Evolutionary conservation across 1,140 invertebrate genomes (phyloP).

Genomic region (Ostrea edulis): DNA sequence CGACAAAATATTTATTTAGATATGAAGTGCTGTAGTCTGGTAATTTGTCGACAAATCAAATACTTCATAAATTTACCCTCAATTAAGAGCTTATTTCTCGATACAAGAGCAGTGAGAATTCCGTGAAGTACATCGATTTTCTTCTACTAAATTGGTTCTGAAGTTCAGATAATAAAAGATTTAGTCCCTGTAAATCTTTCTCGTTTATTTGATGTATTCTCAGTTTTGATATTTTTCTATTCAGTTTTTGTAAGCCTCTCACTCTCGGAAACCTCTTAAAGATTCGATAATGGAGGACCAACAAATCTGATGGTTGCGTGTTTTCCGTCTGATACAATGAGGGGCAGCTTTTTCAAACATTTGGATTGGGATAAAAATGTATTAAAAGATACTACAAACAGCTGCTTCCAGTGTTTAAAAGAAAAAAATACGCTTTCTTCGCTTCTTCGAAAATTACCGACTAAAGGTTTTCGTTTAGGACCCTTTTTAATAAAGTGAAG

Average conservation of each 20-base stretch:
- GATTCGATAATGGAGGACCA: slow-evolving; percentile 18
- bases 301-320: slow-evolving; percentile 5
- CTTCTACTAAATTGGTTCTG: not conserved
- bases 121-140: slow-evolving; percentile 17
- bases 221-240: slow-evolving; percentile 36
- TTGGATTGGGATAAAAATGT: not conserved
- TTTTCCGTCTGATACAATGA: not conserved
- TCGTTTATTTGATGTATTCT: slow-evolving; percentile 29
- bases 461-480: not conserved
- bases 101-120: slow-evolving; percentile 10
- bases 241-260: not conserved
- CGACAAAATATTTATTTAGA: slow-evolving; percentile 20
- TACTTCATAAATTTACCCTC: slow-evolving; percentile 33
- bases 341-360: not conserved
- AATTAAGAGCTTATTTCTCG: slow-evolving; percentile 37
- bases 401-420: not conserved
- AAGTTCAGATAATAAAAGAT: slow-evolving; percentile 1
- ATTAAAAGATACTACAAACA: not conserved
- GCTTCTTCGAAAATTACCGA: not conserved
- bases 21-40: slow-evolving; percentile 26
- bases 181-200: slow-evolving; percentile 32
- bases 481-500: not conserved
- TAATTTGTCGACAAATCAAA: slow-evolving; percentile 37
- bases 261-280: slow-evolving; percentile 6
- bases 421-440: not conserved